phyloP scores from a whole-genome alignment of 2,113 vertebrate species.

The Ariopsis seemanni region DNA sequence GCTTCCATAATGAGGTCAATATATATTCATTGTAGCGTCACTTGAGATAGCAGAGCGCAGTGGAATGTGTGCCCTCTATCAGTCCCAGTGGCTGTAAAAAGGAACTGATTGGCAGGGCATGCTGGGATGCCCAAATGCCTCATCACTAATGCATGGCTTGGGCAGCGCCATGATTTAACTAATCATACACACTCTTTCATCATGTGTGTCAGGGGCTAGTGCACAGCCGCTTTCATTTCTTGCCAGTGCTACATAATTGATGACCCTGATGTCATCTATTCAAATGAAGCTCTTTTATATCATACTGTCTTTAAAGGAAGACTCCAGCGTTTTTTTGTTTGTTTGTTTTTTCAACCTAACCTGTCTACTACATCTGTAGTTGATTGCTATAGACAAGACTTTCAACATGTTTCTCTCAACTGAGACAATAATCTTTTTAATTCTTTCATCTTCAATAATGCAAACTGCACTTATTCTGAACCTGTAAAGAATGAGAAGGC shows the following conservation, averaged over 20 bases:
- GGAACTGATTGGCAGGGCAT: conserved; percentile 57
- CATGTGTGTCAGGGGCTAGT: conserved; percentile 56
- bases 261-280: conserved; percentile 56
- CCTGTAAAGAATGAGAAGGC: too few relatives aligned
- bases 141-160: conserved; percentile 74
- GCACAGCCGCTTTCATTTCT: conserved; percentile 63
- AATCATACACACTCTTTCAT: conserved; percentile 71
- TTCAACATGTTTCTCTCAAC: not conserved
- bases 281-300: not conserved
- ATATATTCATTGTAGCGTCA: conserved; percentile 79
- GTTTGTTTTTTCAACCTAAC: not conserved
- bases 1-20: conserved; percentile 83
- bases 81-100: conserved; percentile 63
- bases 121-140: conserved; percentile 67
- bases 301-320: conserved; percentile 7
- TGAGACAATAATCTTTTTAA: not conserved
- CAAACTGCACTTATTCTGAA: not conserved
- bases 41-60: conserved; percentile 75
- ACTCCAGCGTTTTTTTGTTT: not conserved
- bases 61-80: conserved; percentile 61
- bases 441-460: conserved; percentile 4
- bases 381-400: not conserved
- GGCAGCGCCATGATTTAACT: conserved; percentile 74
- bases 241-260: conserved; percentile 70
- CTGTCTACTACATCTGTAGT: not conserved